A percentile compares a stretch with the other conserved stretches of the same genome.
phyloP scores from a whole-genome alignment of 1,140 invertebrate genomes.

The Phymorhynchus buccinoides region DNA sequence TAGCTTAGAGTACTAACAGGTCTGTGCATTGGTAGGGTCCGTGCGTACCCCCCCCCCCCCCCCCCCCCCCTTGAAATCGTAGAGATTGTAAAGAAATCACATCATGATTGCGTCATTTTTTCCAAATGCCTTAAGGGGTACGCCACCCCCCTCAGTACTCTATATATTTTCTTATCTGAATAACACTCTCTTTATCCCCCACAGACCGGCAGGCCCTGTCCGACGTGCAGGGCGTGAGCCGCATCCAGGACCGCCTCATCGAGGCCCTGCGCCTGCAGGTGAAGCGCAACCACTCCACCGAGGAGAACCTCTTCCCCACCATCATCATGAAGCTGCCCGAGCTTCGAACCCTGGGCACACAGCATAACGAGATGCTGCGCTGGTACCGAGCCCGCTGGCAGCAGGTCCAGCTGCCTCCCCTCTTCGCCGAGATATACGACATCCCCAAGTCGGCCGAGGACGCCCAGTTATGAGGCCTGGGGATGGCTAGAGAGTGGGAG shows the following conservation, averaged over 20 bases:
- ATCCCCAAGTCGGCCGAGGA: constrained; percentile 87
- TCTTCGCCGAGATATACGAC: constrained; percentile 98
- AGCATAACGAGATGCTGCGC: constrained; percentile 88
- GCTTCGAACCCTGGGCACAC: constrained; percentile 85
- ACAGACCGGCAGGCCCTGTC: constrained; percentile 81
- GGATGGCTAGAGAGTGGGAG: neutral
- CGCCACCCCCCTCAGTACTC: too few relatives aligned
- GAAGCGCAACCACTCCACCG: constrained; percentile 75
- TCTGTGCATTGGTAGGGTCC: too few relatives aligned
- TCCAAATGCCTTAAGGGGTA: too few relatives aligned
- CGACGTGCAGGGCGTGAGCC: constrained; percentile 86
- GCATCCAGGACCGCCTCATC: constrained; percentile 85
- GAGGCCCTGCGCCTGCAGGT: constrained; percentile 89
- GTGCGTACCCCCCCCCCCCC: too few relatives aligned
- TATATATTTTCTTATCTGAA: neutral
- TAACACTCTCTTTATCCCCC: neutral
- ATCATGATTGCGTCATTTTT: too few relatives aligned
- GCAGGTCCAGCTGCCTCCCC: constrained; percentile 87
- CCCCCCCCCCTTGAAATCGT: neutral
- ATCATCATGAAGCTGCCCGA: constrained; percentile 85
- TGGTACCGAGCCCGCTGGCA: constrained; percentile 94
- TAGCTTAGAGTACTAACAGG: too few relatives aligned
- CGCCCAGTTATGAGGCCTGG: constrained; percentile 33
- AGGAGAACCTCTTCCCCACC: constrained; percentile 80
- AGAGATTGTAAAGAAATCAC: too few relatives aligned